Conservation (phyloP, 1,140 invertebrate species). For the Thaumatotibia leucotreta region DNA sequence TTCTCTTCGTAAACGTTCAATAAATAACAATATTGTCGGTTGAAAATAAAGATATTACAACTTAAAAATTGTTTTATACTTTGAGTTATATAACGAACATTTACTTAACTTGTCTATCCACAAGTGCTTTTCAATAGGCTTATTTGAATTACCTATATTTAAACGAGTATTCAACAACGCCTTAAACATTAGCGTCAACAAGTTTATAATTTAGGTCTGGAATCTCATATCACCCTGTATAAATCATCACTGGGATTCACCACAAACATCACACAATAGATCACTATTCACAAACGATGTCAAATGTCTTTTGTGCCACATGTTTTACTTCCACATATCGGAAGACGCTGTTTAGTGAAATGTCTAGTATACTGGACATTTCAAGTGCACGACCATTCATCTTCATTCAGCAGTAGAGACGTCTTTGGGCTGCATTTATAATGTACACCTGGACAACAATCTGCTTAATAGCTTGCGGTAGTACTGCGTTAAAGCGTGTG, state of each 20-base stretch:
- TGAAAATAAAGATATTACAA: not conserved
- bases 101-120: not conserved
- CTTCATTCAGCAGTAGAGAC: no score
- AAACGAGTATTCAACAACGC: conserved; percentile 16
- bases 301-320: no score
- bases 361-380: no score
- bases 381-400: no score
- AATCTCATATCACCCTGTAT: conserved; percentile 25
- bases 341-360: no score
- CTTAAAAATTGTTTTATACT: not conserved
- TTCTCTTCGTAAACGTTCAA: not conserved
- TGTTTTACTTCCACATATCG: no score
- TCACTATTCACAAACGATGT: no score
- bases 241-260: conserved; percentile 23
- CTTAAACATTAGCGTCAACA: conserved; percentile 21
- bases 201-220: conserved; percentile 27
- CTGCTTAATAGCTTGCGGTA: no score
- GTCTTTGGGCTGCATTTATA: no score
- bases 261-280: not conserved
- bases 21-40: no score
- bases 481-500: no score
- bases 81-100: not conserved
- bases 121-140: not conserved
- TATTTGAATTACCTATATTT: not conserved
- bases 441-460: no score